These are phyloP conservation scores for Brachystomella parvula DNA, from an alignment of 1,140 invertebrate species.

Conservation along the genomic window DNA sequence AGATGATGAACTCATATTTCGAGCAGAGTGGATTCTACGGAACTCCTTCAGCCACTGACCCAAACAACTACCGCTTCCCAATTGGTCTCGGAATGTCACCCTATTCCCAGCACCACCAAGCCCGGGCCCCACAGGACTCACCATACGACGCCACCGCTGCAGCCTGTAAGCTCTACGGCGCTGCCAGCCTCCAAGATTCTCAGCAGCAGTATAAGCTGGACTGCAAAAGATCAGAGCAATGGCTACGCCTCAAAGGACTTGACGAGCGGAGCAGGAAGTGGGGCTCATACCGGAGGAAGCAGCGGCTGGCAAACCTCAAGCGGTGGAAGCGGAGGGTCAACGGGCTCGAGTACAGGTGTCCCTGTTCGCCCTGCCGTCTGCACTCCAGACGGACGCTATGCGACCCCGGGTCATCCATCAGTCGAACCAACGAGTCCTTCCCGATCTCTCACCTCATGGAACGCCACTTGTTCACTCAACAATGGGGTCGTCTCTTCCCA, in stretches of 20 bases:
- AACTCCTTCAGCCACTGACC: constrained; percentile 55
- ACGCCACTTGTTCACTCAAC: constrained; percentile 65
- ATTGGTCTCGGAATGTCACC: constrained; percentile 74
- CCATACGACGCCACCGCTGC: constrained; percentile 80
- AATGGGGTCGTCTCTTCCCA: constrained; percentile 59
- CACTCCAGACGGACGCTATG: constrained; percentile 57
- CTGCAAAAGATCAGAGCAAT: constrained; percentile 54
- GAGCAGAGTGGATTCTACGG: constrained; percentile 89
- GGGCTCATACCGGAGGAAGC: constrained; percentile 40
- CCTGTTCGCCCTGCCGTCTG: constrained; percentile 72
- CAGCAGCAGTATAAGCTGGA: constrained; percentile 50
- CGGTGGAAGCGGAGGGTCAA: constrained; percentile 28
- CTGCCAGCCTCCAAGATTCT: constrained; percentile 51
- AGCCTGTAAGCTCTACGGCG: constrained; percentile 73
- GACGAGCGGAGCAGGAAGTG: constrained; percentile 54
- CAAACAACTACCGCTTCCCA: constrained; percentile 62
- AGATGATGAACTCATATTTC: constrained; percentile 86
- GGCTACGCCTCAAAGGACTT: constrained; percentile 53
- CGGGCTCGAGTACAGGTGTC: constrained; percentile 34
- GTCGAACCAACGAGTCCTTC: constrained; percentile 46
- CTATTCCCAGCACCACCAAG: constrained; percentile 60
- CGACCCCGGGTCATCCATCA: constrained; percentile 35
- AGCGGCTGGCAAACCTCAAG: constrained; percentile 25
- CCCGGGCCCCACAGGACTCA: constrained; percentile 72
- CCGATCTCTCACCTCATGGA: constrained; percentile 64